These are phyloP conservation scores for Chloroceryle aenea DNA, from an alignment of 2,113 vertebrate genomes.

Conservation along the genomic window DNA sequence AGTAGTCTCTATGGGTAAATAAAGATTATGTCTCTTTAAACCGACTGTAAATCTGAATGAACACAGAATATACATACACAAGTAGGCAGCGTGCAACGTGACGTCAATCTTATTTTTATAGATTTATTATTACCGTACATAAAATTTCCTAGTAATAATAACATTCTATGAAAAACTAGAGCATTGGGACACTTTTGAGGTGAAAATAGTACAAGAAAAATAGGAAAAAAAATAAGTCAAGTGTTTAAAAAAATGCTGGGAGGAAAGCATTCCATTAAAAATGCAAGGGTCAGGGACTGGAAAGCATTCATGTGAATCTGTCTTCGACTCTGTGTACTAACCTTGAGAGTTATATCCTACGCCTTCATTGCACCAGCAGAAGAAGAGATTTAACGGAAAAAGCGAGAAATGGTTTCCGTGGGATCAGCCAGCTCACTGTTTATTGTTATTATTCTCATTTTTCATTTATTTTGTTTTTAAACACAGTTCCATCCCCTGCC, in stretches of 20 bases:
- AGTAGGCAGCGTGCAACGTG: slow-evolving; percentile 17
- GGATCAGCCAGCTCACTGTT: slow-evolving; percentile 10
- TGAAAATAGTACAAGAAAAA: slow-evolving; percentile 52
- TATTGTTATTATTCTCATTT: slow-evolving; percentile 38
- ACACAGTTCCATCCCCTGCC: background rate
- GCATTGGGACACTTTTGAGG: slow-evolving; percentile 34
- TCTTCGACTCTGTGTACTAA: slow-evolving; percentile 29
- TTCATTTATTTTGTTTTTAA: background rate
- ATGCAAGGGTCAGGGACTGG: slow-evolving; percentile 2
- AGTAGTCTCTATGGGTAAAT: slow-evolving; percentile 62
- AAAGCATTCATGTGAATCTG: background rate
- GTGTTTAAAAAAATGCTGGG: slow-evolving; percentile 7
- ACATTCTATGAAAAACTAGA: slow-evolving; percentile 57
- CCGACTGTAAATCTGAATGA: slow-evolving; percentile 46
- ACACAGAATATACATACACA: slow-evolving; percentile 41
- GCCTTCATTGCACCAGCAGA: background rate
- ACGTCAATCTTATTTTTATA: slow-evolving; percentile 60
- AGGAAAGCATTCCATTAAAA: slow-evolving; percentile 43
- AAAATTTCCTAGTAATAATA: slow-evolving; percentile 51
- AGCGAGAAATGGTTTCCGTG: background rate
- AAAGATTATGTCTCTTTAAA: slow-evolving; percentile 68
- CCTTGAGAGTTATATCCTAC: background rate
- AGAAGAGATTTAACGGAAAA: slow-evolving; percentile 13
- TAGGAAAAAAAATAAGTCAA: slow-evolving; percentile 19
- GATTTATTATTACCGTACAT: slow-evolving; percentile 56